Base-by-base conservation (phyloP, 1,140 invertebrate genomes). In the Cherax quadricarinatus region DNA sequence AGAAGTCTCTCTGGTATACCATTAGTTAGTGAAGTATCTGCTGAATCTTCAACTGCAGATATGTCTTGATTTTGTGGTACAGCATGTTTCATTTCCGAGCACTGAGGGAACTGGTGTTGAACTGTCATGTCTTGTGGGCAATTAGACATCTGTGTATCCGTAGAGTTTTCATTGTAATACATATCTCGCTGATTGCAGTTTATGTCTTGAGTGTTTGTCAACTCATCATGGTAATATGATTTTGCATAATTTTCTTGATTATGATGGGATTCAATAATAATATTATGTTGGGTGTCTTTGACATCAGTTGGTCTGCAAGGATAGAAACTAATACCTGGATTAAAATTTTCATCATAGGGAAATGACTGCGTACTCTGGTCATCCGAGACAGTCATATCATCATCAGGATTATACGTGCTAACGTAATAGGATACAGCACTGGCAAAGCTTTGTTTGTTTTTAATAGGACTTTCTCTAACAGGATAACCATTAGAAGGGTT, bases 101-200 rank as follows among this genome's bases (percentile, higher is more conserved):
- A 73, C 60, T 89, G 24, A 88, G 73, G 62, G 48, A 75, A 49
- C 53, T 70, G 75, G 10, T 94, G 92, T 48, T 92, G 93, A 79
- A 92, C 57, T 41, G 91, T 92, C 91, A 92, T 92, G 66, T 92
- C 91, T 75, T 92, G 91, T 53, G 91, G 91, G 24, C 91, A 87
- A 48, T 88, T 92, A 51, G 91, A 92, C 12, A 88, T 57, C 79
- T 92, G 91, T 48, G 91, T 92, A 66, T 92, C 91, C 18, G 91
- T 73, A 70, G 91, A 88, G 73, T 92, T 88, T 75, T 92, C 91
- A 60, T 87, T 92, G 51, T 92, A 88, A 88, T 88, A 92, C 30
- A 88, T 10, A 80, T 88, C 80, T 60, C 75, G 60, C 78, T 92
- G 85, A 30, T 10, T 83, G 21, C 62, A 83, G 53, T 41, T 82